Evolutionary conservation across 2,113 vertebrate genomes (phyloP), one percentile per base, ranked within the genome.

Genomic region (Australoheros scitulus): DNA sequence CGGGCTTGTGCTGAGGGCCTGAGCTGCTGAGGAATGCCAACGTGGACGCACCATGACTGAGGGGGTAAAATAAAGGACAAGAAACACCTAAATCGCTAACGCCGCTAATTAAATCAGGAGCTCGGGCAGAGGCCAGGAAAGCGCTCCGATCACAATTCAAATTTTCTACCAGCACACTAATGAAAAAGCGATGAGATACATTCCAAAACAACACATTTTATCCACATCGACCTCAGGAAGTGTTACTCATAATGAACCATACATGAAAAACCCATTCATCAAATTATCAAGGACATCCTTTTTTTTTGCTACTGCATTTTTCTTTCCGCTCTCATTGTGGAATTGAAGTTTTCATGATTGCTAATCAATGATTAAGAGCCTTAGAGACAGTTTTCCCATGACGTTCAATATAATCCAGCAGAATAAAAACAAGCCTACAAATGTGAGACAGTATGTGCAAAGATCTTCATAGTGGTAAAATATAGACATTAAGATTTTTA

Each of bases 21-120:
- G 93, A 95, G 94, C 94, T 59, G 83, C 94, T 93, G 36, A 90
- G 92, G 94, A 95, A 96, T 95, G 95, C 91, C 87, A 87, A 82
- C 79, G 89, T 90, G 81, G 81, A 86, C 83, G 38, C 85, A 84
- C 85, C 76, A 79, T 82, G 84, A 88, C 82, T 24, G 59, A 84
- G 24, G 34, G 74, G 76, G 82, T 82, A 22, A 70, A 64, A 61
- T 11, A 61, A 77, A 57, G 60, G 70, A 68, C 65, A 55, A 58
- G 32, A 61, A 65, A 52, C 56, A 82, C 11, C 64, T 76, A 83
- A 83, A 87, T 9, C 79, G 55, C 70, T 77, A 79, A 77, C 4
- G 50, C 29, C 59, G 85, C 81, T 81, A 83, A 91, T 87, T 4
- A 88, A 90, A 41, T 79, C 63, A 79, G 61, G 79, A 63, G 20